Base-by-base conservation (phyloP, 2,888 invertebrate genomes). In the Seira musarum region DNA sequence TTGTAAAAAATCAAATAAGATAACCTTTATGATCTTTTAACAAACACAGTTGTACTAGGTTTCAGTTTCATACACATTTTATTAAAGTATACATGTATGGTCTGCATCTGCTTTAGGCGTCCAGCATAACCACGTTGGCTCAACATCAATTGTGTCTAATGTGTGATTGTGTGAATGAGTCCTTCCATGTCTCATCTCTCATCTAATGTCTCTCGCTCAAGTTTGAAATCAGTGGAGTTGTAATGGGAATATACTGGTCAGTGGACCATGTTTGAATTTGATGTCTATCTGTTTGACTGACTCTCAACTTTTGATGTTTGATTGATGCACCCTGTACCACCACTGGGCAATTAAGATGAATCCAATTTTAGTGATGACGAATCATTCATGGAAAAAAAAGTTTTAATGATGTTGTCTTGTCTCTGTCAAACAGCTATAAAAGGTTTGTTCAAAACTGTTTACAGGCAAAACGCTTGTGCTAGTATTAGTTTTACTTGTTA, bases 341-440 rank as follows among this genome's bases (percentile, higher is more conserved):
- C 5, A n/a, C 49, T 15, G 15, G 49, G 3, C 49, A 49, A 49
- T n/a, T n/a, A 49, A 49, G 15, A 49, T 49, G 49, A 49, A 49
- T 49, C 49, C 49, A 49, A 49, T 49, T 49, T 49, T 49, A n/a
- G 49, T 49, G 49, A 49, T 49, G 49, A 49, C 49, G 49, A 49
- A 49, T 49, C 49, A 49, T 49, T 49, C 49, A 49, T 49, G 3
- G 15, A 49, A 30, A 30, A 30, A 30, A 49, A 49, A 8, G 49
- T 49, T 49, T n/a, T 49, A 49, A 49, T 49, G 49, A 49, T 49
- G 49, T 49, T 49, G 49, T 49, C 49, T 49, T 49, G 49, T 49
- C 49, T n/a, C 49, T n/a, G 49, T 49, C 49, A 13, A 13, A n/a
- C 49, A n/a, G 49, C 17, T n/a, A 49, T 49, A 49, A 49, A 49